Conservation (phyloP, 2,797 vertebrate species). For the Ciconia nigra region DNA sequence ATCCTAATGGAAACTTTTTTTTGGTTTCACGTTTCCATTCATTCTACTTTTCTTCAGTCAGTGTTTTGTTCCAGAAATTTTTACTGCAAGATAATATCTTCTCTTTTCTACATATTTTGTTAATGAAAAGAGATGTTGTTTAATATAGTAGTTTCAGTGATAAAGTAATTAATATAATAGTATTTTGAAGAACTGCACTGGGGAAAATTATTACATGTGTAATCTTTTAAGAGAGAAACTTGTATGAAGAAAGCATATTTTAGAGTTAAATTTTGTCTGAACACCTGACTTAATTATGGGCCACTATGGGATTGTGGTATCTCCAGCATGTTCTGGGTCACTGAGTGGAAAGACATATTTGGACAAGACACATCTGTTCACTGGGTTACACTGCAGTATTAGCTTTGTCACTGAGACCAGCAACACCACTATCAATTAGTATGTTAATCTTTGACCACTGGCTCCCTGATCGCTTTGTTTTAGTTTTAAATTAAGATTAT, state of each 20-base stretch:
- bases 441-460: neutral
- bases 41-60: neutral
- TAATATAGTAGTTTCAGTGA: neutral
- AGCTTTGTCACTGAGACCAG: neutral
- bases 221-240: neutral
- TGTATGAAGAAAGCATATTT: neutral
- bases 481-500: neutral
- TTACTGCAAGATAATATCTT: neutral
- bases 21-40: neutral
- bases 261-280: neutral
- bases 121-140: neutral
- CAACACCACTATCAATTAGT: neutral
- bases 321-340: neutral
- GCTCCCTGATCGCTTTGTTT: neutral
- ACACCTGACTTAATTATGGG: neutral
- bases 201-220: neutral
- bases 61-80: neutral
- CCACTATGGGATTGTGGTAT: rapidly evolving
- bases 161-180: neutral
- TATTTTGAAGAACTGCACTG: neutral
- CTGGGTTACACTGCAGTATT: neutral
- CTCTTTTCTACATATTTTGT: neutral
- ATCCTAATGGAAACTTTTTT: neutral
- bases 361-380: neutral
- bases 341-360: neutral